These are phyloP conservation scores for Coccyzus lansbergi DNA, from an alignment of 2,797 vertebrate genomes.

Conservation along the genomic window DNA sequence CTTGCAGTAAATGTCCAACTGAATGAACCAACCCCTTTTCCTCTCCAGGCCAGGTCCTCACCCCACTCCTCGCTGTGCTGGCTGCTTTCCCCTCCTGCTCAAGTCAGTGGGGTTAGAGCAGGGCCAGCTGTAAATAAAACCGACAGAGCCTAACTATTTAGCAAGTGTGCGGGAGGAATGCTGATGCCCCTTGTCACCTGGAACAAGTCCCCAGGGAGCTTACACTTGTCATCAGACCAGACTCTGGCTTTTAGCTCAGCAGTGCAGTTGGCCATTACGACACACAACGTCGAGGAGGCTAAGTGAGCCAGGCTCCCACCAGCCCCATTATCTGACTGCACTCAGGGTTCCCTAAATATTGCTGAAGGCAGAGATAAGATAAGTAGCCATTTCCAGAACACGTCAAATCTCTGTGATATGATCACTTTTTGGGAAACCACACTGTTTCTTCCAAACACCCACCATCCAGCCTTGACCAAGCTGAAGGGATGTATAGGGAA, in stretches of 20 bases:
- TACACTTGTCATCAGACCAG: not conserved
- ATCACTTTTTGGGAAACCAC: not conserved
- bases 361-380: constrained; percentile 32
- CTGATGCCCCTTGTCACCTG: not conserved
- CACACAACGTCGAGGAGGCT: not conserved
- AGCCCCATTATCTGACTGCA: not conserved
- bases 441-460: not conserved
- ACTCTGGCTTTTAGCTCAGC: not conserved
- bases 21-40: not conserved
- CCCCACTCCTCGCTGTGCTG: accelerated
- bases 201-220: not conserved
- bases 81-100: not conserved
- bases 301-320: not conserved
- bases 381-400: not conserved
- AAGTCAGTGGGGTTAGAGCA: not conserved
- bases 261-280: not conserved
- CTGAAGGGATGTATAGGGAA: not conserved
- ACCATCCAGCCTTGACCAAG: not conserved
- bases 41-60: accelerated
- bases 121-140: not conserved
- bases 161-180: not conserved
- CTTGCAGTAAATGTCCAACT: not conserved
- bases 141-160: not conserved
- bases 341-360: constrained; percentile 11
- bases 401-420: not conserved